Evolutionary conservation across 1,140 invertebrate genomes (phyloP).

Genomic region (Drosophila melanica): DNA sequence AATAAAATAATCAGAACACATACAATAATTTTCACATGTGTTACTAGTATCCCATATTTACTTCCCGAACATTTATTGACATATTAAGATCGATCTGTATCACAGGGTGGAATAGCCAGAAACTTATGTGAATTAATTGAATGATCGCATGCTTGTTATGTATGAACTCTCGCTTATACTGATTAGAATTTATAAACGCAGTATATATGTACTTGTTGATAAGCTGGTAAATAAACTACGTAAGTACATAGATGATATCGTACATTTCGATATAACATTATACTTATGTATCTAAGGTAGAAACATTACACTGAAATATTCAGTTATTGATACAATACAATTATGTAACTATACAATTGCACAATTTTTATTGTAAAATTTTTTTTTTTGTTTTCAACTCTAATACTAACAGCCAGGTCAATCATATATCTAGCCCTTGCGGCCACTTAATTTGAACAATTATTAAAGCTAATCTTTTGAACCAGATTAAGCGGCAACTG

Average conservation of each 20-base stretch:
- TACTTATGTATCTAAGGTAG: constrained; percentile 34
- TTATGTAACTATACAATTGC: constrained; percentile 28
- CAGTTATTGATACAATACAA: constrained; percentile 29
- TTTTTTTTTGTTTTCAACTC: constrained; percentile 19
- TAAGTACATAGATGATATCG: constrained; percentile 29
- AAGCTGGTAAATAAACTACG: constrained; percentile 24
- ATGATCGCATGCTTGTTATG: constrained; percentile 8
- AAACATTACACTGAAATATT: constrained; percentile 32
- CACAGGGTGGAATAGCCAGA: not conserved
- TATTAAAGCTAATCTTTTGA: constrained; percentile 8
- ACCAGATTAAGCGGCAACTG: constrained; percentile 13
- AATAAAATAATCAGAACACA: not conserved
- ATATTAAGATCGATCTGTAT: not conserved
- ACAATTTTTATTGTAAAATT: constrained; percentile 4
- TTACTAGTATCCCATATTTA: not conserved
- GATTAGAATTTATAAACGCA: constrained; percentile 27
- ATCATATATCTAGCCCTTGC: constrained; percentile 9
- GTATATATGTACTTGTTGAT: constrained; percentile 26
- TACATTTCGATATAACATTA: constrained; percentile 23
- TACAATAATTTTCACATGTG: constrained; percentile 5
- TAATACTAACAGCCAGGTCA: constrained; percentile 32
- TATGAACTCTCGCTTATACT: constrained; percentile 26
- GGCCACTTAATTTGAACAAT: constrained; percentile 14
- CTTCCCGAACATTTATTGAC: not conserved
- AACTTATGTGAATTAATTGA: constrained; percentile 7